Conservation (phyloP, 2,113 vertebrate genomes). For the Aphelocoma coerulescens region DNA sequence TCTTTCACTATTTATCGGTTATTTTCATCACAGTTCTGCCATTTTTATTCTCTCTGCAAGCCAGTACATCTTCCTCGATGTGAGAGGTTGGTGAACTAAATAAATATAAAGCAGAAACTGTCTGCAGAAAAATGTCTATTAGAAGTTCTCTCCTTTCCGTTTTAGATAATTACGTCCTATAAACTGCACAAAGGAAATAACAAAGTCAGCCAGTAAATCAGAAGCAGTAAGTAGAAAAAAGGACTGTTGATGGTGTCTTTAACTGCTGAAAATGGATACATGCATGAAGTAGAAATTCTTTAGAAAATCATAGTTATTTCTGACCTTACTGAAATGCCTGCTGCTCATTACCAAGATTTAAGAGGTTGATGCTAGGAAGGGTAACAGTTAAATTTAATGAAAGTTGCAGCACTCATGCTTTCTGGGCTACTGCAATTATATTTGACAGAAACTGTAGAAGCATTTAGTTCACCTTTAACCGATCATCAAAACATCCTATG, state of each 20-base stretch:
- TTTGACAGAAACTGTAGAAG: background rate
- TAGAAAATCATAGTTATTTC: background rate
- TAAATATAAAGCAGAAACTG: constrained; percentile 13
- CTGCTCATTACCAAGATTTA: constrained; percentile 42
- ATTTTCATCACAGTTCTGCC: constrained; percentile 35
- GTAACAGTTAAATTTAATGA: background rate
- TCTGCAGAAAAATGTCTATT: constrained; percentile 19
- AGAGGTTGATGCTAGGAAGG: background rate
- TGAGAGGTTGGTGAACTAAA: constrained; percentile 8
- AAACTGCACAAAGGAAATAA: constrained; percentile 30
- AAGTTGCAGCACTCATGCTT: background rate
- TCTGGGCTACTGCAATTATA: background rate
- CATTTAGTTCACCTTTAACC: background rate
- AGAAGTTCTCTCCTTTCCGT: background rate
- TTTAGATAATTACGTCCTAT: constrained; percentile 29
- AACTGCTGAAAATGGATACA: background rate
- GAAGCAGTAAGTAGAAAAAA: background rate
- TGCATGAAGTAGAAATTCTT: background rate
- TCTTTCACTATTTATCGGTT: constrained; percentile 23
- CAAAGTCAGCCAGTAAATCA: constrained; percentile 51
- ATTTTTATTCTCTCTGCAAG: constrained; percentile 36
- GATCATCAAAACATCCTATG: background rate
- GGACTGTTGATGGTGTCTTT: constrained; percentile 10
- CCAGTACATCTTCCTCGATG: constrained; percentile 2
- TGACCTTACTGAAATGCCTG: constrained; percentile 25